Evolutionary conservation across 1,140 invertebrate genomes (phyloP).

Genomic region (Orchestia grillus): DNA sequence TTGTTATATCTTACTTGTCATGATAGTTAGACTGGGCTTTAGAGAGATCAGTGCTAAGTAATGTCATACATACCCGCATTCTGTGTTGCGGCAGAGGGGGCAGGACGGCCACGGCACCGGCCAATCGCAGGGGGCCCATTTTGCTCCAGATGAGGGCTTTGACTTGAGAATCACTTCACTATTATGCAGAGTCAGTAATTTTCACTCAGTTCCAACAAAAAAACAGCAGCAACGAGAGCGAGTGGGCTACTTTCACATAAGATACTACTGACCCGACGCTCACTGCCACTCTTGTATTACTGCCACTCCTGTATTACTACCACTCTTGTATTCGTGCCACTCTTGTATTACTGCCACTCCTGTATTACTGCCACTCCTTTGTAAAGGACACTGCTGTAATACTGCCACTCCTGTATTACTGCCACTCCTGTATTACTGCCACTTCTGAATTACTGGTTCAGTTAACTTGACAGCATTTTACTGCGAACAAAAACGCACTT

Average conservation of each 20-base stretch:
- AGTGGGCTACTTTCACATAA: neutral
- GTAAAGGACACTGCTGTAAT: too few relatives aligned
- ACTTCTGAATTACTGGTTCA: neutral
- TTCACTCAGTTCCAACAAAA: neutral
- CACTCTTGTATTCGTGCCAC: too few relatives aligned
- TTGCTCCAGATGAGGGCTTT: neutral
- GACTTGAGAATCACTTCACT: neutral
- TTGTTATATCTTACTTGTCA: neutral
- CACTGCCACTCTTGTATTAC: too few relatives aligned
- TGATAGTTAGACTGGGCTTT: neutral
- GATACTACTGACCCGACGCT: neutral
- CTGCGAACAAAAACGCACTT: neutral
- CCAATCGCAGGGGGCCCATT: neutral
- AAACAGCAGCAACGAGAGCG: neutral
- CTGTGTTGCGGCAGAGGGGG: slow-evolving; percentile 41
- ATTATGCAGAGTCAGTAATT: neutral
- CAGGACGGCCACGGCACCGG: slow-evolving; percentile 42
- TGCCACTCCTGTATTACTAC: neutral
- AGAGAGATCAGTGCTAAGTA: neutral
- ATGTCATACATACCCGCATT: neutral
- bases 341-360: too few relatives aligned
- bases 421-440: too few relatives aligned
- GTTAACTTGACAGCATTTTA: neutral
- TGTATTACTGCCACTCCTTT: too few relatives aligned
- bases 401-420: neutral